Evolutionary conservation across 2,113 vertebrate genomes (phyloP), one percentile per base, ranked within the genome.

Genomic region (Drymodes brunneopygia): DNA sequence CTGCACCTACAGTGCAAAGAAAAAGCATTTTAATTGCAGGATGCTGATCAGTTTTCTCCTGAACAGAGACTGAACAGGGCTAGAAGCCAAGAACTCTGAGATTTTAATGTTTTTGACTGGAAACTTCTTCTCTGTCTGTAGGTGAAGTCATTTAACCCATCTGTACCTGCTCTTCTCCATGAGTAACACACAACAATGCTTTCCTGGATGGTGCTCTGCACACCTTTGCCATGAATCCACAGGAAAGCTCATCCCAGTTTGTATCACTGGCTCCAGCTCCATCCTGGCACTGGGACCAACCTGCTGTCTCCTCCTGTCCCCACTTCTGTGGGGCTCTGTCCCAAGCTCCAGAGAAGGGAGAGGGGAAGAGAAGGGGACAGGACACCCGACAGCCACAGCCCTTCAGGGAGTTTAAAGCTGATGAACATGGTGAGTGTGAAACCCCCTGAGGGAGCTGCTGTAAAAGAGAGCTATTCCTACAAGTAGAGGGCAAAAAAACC

Each of bases 1-100:
- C 86, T 99, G 99, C 33, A 99, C 99, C 99, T 99, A 94, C 12
- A 56, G 94, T 2, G 35, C 47, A 74, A 44, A 91, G 56, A 81
- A 85, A 90, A 66, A 92, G 19, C 25, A 45, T 25, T 28, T 94
- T 45, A 28, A 38, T 48, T 44, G 31, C 19, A 54, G 13, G 22
- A 33, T 17, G 18, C 10, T 28, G 47, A 48, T 45, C 31, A 15
- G 21, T 72, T 72, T 83, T 80, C 92, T 81, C 50, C 70, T 73
- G 29, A 65, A 33, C 1, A 61, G 47, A 73, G 47, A 25, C 20
- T 70, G 71, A 62, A 33, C 21, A 51, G 42, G 57, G 29, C 70
- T 38, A 61, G 27, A 67, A 92, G 62, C 84, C 95, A 95, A 79
- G 70, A 73, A 9, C 33, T 77, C 65, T 35, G 8, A 20, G 65